These are phyloP conservation scores for Diglossa brunneiventris DNA, from an alignment of 2,113 vertebrate species.

Conservation along the genomic window DNA sequence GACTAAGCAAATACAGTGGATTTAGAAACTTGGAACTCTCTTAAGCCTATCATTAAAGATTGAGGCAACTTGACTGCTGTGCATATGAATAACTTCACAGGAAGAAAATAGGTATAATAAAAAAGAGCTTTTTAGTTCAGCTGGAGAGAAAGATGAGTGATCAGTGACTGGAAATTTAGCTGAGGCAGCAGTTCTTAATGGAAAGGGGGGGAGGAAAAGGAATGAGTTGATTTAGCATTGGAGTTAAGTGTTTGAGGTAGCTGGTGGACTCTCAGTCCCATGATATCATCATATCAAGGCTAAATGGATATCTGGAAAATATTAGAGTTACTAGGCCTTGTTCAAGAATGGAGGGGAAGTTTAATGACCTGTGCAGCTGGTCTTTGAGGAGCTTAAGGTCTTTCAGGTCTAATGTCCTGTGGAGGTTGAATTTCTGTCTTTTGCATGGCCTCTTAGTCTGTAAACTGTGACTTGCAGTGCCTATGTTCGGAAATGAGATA, in stretches of 20 bases:
- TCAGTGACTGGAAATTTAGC: neutral
- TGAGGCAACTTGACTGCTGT: neutral
- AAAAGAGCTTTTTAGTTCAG: neutral
- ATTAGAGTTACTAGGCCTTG: neutral
- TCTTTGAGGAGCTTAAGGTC: neutral
- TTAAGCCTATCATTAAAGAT: neutral
- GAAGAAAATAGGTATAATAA: neutral
- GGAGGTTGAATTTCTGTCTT: neutral
- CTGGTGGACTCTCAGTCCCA: neutral
- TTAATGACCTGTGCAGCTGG: neutral
- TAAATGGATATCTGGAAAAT: neutral
- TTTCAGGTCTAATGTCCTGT: neutral
- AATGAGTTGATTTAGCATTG: neutral
- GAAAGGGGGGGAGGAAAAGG: neutral
- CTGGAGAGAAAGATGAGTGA: neutral
- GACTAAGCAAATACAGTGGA: neutral
- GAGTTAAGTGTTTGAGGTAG: neutral
- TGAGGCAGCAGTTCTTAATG: neutral
- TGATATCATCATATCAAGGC: neutral
- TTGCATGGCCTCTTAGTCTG: neutral
- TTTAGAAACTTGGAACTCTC: neutral
- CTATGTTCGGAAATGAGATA: neutral
- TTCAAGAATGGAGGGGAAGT: neutral
- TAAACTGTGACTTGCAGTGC: neutral
- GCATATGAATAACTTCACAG: neutral